Evolutionary conservation across 2,113 vertebrate species (phyloP), one percentile per base, ranked within the genome.

Genomic region (Sylvilagus bachmani): DNA sequence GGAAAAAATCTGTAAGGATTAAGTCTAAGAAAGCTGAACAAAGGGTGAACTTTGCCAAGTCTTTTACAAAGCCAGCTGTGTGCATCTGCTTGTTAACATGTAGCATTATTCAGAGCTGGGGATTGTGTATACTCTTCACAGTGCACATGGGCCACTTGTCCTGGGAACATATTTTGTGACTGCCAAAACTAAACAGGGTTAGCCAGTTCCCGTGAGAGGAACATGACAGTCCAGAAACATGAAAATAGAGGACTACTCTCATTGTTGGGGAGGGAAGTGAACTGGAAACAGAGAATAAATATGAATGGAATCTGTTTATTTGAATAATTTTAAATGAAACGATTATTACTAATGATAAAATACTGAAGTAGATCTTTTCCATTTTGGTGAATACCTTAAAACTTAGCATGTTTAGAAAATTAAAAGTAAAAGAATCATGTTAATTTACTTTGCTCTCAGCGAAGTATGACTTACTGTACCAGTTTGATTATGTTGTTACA

Each of bases 11-110:
- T 81, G 17, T 29, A 81, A 73, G 95, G 81, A 90, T 97, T 93
- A 86, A 83, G 61, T 1, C 25, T 71, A 84, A 80, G 87, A 80
- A 77, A 94, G 67, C 55, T n/a, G 62, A 96, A 94, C 88, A 93
- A 92, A 95, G 92, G 79, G 19, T 66, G 21, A 78, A 74, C 16
- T 81, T 94, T 89, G 96, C 93, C 95, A 90, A 92, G 62, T 67
- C 69, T 88, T 87, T 83, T 66, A 71, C 83, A 82, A 88, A 93
- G 62, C 92, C 97, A 97, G 97, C 96, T 97, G 96, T 87, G 1
- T 70, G 33, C 92, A 96, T 96, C 97, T 97, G 96, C 77, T 95
- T 64, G 74, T 91, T 74, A 93, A 91, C 67, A 25, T 85, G 87
- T 38, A 70, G 90, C 77, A 71, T 85, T 96, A 31, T 80, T 71